These are phyloP conservation scores for Myripristis jacobus DNA, from an alignment of 2,797 vertebrate species.

Conservation along the genomic window DNA sequence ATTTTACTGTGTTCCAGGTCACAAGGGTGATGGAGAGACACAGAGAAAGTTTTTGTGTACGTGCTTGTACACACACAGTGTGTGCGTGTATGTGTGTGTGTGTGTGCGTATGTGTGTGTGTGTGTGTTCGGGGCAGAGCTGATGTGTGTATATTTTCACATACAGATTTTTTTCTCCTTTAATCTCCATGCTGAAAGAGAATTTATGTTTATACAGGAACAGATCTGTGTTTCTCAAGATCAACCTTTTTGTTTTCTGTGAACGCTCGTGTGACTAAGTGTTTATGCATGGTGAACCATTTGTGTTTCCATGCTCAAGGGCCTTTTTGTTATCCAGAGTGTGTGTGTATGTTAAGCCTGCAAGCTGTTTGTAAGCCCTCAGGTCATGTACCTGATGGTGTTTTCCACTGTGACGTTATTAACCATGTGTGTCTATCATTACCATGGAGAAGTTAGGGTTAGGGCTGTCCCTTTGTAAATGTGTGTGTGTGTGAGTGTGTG, in stretches of 20 bases:
- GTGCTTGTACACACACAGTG: too few relatives aligned
- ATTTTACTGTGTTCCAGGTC: too few relatives aligned
- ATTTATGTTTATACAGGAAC: slow-evolving; percentile 4
- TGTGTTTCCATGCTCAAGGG: not conserved
- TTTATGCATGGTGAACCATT: not conserved
- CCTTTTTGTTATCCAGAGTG: not conserved
- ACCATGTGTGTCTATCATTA: slow-evolving; percentile 3
- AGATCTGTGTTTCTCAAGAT: not conserved
- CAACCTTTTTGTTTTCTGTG: not conserved
- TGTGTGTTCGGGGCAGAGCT: not conserved
- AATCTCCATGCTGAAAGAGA: not conserved
- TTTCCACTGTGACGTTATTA: not conserved
- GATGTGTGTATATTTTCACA: not conserved
- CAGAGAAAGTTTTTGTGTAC: too few relatives aligned
- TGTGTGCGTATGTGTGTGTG: not conserved
- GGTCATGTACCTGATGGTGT: not conserved
- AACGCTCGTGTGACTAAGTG: slow-evolving; percentile 1
- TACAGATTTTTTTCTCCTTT: not conserved
- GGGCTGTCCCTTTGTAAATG: too few relatives aligned
- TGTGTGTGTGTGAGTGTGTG: slow-evolving; percentile 13
- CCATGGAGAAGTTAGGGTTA: too few relatives aligned
- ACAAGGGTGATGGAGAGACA: too few relatives aligned
- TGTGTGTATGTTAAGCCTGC: not conserved
- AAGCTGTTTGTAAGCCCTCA: not conserved
- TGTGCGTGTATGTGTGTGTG: slow-evolving; percentile 5